Base-by-base conservation (phyloP, 2,888 invertebrate species). In the Buathra laborator region DNA sequence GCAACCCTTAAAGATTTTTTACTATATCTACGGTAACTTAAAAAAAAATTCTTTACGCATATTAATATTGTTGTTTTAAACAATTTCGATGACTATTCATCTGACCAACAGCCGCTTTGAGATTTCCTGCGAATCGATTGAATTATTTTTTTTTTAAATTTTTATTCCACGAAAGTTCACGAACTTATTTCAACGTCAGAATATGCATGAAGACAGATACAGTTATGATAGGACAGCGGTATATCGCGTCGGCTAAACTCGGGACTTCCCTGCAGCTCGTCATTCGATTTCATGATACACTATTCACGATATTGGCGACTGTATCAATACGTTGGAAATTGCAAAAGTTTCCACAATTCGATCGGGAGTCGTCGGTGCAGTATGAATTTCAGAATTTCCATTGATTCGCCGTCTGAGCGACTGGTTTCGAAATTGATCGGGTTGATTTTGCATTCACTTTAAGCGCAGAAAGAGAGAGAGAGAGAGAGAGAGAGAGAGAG, bases 361-460 rank as follows among this genome's bases (percentile, higher is more conserved):
- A 43, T 72, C 12, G 9, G 37, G 44, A 72, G 56, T 72, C 43
- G 43, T 72, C 56, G 56, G 19, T 37, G 37, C 43, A 14, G 43
- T 37, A 14, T 72, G n/a, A 44, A 56, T 44, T 59, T 14, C 43
- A 43, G 71, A 70, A 51, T 37, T 9, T 12, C 56, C 44, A 43
- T 72, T 56, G 12, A 59, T 56, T 24, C 43, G 56, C 19, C 71
- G 56, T 43, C 19, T 6, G 24, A 29, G 32, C 53, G 16, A 46
- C 43, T 9, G 7, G 53, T 12, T 12, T 43, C 6, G n/a, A 70
- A 24, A 19, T 44, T 24, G 71, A 56, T 14, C 44, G 37, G 43
- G 56, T 72, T 72, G 56, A 72, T 72, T 72, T 56, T 44, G 71
- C 71, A 72, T 72, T 72, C 56, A 37, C 37, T 37, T 37, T 37